Base-by-base conservation (phyloP, 2,888 invertebrate genomes). In the Sesia bembeciformis region DNA sequence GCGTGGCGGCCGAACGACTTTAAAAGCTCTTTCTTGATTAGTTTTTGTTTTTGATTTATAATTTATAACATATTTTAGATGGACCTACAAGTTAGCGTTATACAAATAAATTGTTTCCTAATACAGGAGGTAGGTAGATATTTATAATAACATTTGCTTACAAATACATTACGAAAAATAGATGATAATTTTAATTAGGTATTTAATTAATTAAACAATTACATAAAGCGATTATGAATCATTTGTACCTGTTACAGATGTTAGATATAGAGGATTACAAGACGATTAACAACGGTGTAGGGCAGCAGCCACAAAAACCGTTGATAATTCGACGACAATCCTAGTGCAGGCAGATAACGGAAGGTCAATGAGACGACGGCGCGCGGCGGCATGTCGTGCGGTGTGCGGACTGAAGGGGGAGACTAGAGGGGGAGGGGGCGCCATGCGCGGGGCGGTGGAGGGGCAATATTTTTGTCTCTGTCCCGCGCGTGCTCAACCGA, bases 331-430 rank as follows among this genome's bases (percentile, higher is more conserved):
- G 62, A 66, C 67, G 76, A 82, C 74, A 82, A 80, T 84, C 78
- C 70, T 72, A 71, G 71, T 71, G 77, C 72, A 82, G 85, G 77
- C 72, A 82, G 85, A 85, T 88, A 85, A 83, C 84, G 81, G 83
- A 87, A 86, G 88, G 88, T 89, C 88, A 88, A 82, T 81, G 83
- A 83, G 81, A 74, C 83, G 82, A 79, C 77, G 79, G 80, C 79
- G 81, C 80, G 74, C 72, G 78, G 75, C 74, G 74, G 78, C 78
- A 76, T 75, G 69, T 71, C 71, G 74, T 68, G 76, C 74, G 78
- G 73, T 71, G 72, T 70, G 67, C 63, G 53, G 40, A 49, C 46
- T 38, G 72, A 62, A 66, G 72, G 68, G 64, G 23, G n/a, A 49
- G 8, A 4, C 50, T 4, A n/a, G 50, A 7, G 39, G 50, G 68